Base-by-base conservation (phyloP, 2,797 vertebrate species). In the Darevskia nairensis region DNA sequence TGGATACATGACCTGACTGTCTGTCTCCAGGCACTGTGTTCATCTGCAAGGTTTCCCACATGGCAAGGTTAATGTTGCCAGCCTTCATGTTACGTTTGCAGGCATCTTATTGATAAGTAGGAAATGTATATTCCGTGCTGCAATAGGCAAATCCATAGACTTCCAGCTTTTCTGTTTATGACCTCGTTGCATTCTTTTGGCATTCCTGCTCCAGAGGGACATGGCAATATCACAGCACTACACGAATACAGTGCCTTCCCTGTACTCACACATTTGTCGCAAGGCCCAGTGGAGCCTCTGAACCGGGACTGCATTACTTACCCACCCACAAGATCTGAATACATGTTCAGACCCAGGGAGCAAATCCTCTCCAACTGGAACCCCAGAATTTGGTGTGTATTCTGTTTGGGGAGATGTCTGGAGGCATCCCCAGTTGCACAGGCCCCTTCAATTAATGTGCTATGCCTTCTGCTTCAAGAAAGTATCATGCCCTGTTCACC, bases 401-500 rank as follows among this genome's bases (percentile, higher is more conserved):
- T 79, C 44, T 27, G 8, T 19, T 55, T 71, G 10, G 41, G 41
- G 11, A 39, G 7, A 17, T 23, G 13, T 27, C 59, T 39, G 66
- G 3, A 21, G 44, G 21, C 41, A 71, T 35, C 4, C 9, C 9
- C 29, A 55, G 11, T 35, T 61, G 39, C 10, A 15, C 29, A 44
- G 29, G 3, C 74, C 41, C 17, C 19, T 80, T 79, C 90, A 85
- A 8, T 68, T 86, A 89, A 89, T 74, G 86, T 23, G 88, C 86
- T 81, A 69, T 23, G n/a, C 82, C 90, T 86, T 93, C 86, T 68
- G 27, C 92, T 77, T 84, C 50, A 79, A 85, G 84, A 77, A 84
- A 84, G 86, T 86, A 94, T 88, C 87, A 89, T 46, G 86, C 92
- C 95, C 89, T 95, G 93, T 94, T 97, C 94, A 94, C 88, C 89